These are phyloP conservation scores for Mastigias papua DNA, from an alignment of 30 jellyfish, hydroid and myxozoan genomes.

Conservation along the genomic window DNA sequence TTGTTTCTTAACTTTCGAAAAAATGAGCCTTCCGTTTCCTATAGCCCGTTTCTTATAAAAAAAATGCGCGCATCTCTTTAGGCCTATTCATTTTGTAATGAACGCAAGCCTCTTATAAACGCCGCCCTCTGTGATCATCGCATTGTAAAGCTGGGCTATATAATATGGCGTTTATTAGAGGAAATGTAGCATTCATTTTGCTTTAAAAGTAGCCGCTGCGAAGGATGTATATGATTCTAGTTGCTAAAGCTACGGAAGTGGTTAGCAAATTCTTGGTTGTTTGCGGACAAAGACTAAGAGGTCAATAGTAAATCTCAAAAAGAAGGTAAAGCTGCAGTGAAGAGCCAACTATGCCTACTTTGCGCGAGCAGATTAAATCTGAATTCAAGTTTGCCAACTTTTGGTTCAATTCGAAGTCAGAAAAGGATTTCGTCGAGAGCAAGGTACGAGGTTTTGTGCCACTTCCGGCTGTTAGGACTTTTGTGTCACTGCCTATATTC, in stretches of 20 bases:
- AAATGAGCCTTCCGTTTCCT: too few species aligned
- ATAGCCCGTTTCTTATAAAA: too few species aligned
- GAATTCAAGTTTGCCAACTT: slow-evolving; percentile 2
- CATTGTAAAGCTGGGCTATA: too few species aligned
- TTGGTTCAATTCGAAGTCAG: slow-evolving; percentile 24
- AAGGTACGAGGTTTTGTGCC: slow-evolving; percentile 14
- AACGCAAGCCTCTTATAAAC: too few species aligned
- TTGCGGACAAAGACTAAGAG: not conserved
- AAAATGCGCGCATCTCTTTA: too few species aligned
- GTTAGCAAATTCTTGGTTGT: not conserved
- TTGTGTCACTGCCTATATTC: too few species aligned
- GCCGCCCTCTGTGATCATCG: too few species aligned
- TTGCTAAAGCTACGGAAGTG: slow-evolving; percentile 1
- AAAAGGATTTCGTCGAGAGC: slow-evolving; percentile 9
- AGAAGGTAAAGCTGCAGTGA: not conserved
- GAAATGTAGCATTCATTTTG: too few species aligned
- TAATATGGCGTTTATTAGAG: too few species aligned
- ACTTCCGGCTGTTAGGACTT: not conserved
- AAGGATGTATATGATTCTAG: not conserved
- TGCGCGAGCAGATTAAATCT: not conserved
- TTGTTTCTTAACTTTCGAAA: too few species aligned
- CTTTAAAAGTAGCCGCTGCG: not conserved
- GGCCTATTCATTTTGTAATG: too few species aligned
- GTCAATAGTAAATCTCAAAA: not conserved
- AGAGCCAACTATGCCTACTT: not conserved